These are phyloP conservation scores for Drosophila borealis DNA, from an alignment of 2,888 invertebrate genomes.

Conservation along the genomic window DNA sequence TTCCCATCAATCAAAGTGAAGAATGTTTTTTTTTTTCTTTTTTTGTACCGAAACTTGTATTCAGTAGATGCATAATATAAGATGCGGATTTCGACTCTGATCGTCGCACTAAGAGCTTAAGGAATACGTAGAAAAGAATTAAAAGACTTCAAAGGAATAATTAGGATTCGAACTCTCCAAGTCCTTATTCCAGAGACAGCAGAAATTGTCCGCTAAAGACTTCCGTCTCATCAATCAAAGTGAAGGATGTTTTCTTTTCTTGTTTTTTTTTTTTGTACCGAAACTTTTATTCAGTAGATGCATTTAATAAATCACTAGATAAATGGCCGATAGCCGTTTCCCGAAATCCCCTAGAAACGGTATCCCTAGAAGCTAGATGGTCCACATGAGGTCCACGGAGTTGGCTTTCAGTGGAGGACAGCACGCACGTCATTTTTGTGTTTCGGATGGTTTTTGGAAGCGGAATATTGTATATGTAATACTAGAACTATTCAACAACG, in stretches of 20 bases:
- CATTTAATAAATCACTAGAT: slow-evolving; percentile 77
- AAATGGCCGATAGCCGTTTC: slow-evolving; percentile 63
- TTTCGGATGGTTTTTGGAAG: slow-evolving; percentile 29
- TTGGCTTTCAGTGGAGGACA: slow-evolving; percentile 28
- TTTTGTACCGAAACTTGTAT: no score
- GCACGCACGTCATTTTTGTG: slow-evolving; percentile 61
- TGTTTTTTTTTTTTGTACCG: slow-evolving; percentile 82
- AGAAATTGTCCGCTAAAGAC: no score
- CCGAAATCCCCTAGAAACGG: slow-evolving; percentile 61
- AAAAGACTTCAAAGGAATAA: no score
- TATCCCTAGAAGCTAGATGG: slow-evolving; percentile 48
- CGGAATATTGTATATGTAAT: slow-evolving; percentile 6
- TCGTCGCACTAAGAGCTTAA: no score
- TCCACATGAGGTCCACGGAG: slow-evolving; percentile 5
- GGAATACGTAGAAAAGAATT: no score
- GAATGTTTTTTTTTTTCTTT: no score
- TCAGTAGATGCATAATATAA: no score
- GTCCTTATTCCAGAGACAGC: no score
- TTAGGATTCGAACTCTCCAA: no score
- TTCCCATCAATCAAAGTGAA: no score
- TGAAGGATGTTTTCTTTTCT: slow-evolving; percentile 1
- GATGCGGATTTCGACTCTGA: no score
- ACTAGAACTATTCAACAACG: slow-evolving; percentile 74
- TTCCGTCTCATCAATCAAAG: no score
- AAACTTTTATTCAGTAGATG: slow-evolving; percentile 85